Percentiles rank a stretch among this genome's conserved stretches.
phyloP scores from a whole-genome alignment of 1,140 invertebrate genomes.

The Sycophaga agraensis region DNA sequence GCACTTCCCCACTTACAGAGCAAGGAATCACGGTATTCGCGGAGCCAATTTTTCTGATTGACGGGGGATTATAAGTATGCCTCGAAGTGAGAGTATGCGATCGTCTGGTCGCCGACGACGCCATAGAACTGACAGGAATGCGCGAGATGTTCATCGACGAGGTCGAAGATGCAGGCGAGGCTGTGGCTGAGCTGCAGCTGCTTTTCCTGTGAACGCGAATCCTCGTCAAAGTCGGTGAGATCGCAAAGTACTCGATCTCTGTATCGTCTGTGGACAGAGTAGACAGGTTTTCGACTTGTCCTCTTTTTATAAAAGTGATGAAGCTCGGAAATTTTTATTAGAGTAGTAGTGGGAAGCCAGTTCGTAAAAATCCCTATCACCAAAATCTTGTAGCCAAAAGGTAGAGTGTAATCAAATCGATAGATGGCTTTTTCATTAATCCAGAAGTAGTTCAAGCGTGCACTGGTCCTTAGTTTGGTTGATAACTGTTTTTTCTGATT shows the following conservation, averaged over 20 bases:
- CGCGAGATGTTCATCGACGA: constrained; percentile 38
- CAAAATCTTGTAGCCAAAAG: constrained; percentile 1
- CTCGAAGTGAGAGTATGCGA: constrained; percentile 6
- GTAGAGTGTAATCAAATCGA: not conserved
- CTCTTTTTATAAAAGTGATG: not conserved
- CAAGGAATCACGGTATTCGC: constrained; percentile 14
- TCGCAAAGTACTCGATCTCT: constrained; percentile 79
- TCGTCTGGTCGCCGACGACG: constrained; percentile 19
- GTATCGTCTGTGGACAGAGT: constrained; percentile 66
- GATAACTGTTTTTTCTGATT: not conserved
- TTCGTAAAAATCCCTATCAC: constrained; percentile 15
- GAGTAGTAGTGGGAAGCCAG: constrained; percentile 1
- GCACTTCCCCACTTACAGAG: constrained; percentile 48
- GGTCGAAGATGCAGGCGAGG: constrained; percentile 37
- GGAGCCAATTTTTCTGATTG: not conserved
- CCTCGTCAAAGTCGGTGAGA: constrained; percentile 75
- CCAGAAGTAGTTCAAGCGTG: constrained; percentile 25
- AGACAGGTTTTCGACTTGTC: constrained; percentile 1
- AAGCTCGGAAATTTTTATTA: constrained; percentile 4
- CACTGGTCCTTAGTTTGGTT: constrained; percentile 6
- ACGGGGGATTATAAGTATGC: not conserved
- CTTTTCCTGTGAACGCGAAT: constrained; percentile 73
- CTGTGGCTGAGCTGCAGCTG: constrained; percentile 41
- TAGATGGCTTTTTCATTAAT: constrained; percentile 5
- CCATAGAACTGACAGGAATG: constrained; percentile 29